A percentile compares a stretch with the other conserved stretches of the same genome.
These are phyloP conservation scores for Salvelinus sp. DNA, from an alignment of 2,113 vertebrate species.

Conservation along the genomic window DNA sequence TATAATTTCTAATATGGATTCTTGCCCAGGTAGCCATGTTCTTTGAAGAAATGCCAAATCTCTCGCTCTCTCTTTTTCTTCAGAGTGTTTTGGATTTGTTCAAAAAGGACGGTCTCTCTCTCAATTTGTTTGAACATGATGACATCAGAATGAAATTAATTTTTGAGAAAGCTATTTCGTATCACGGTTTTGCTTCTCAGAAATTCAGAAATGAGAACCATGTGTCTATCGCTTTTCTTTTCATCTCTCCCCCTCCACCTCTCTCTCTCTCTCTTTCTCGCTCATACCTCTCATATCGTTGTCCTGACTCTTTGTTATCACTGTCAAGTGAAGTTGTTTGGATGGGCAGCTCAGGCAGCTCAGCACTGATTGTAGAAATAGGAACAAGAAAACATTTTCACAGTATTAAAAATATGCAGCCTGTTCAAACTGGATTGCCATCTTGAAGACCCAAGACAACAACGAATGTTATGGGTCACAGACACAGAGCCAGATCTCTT, in stretches of 20 bases:
- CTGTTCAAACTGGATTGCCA: neutral
- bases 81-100: neutral
- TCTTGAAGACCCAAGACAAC: neutral
- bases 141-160: constrained; percentile 11
- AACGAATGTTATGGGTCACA: neutral
- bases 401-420: neutral
- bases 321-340: neutral
- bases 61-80: neutral
- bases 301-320: too few relatives aligned
- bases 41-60: neutral
- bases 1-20: neutral
- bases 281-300: neutral
- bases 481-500: neutral
- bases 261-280: too few relatives aligned
- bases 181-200: neutral
- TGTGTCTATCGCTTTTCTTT: neutral
- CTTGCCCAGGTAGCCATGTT: neutral
- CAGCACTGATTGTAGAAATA: constrained; percentile 1
- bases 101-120: too few relatives aligned
- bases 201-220: constrained; percentile 24
- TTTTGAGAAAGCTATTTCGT: neutral
- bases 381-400: neutral
- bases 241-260: too few relatives aligned
- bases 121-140: constrained; percentile 6
- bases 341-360: neutral